Percentiles rank a stretch among this genome's conserved stretches.
These are phyloP conservation scores for Bucco capensis DNA, from an alignment of 2,113 vertebrate species.

Conservation along the genomic window DNA sequence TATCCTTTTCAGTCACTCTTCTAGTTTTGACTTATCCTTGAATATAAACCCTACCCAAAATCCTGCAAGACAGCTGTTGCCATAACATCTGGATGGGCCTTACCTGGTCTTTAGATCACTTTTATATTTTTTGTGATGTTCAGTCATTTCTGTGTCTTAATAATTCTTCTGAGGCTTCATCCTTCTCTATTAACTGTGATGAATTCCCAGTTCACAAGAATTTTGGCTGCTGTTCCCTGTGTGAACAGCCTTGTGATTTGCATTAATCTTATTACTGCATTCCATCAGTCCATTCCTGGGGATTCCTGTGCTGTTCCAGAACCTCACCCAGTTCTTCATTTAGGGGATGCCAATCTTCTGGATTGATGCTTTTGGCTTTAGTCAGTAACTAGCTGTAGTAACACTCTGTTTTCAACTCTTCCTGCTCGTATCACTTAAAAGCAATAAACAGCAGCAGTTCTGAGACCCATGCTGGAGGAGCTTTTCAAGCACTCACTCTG, in stretches of 20 bases:
- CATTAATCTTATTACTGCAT: conserved; percentile 16
- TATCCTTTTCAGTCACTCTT: not conserved
- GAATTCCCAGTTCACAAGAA: not conserved
- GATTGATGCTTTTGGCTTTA: not conserved
- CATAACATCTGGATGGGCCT: not conserved
- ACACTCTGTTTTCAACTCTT: not conserved
- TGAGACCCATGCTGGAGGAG: not conserved
- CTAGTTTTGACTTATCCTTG: not conserved
- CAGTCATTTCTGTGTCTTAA: not conserved
- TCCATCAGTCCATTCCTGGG: not conserved
- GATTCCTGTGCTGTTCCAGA: not conserved
- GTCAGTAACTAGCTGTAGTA: not conserved
- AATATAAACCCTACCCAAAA: not conserved
- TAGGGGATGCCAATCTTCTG: not conserved
- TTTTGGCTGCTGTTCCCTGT: not conserved
- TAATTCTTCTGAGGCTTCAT: not conserved
- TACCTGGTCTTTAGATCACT: not conserved
- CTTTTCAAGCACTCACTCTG: not conserved
- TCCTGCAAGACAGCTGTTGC: not conserved
- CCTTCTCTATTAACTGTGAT: not conserved
- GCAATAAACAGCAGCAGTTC: not conserved
- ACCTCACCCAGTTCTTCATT: not conserved
- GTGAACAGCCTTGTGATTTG: conserved; percentile 6
- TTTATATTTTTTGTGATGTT: not conserved
- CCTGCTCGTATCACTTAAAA: not conserved